A percentile compares a stretch with the other conserved stretches of the same genome.
phyloP scores from a whole-genome alignment of 2,113 vertebrate genomes.

The Sander lucioperca region DNA sequence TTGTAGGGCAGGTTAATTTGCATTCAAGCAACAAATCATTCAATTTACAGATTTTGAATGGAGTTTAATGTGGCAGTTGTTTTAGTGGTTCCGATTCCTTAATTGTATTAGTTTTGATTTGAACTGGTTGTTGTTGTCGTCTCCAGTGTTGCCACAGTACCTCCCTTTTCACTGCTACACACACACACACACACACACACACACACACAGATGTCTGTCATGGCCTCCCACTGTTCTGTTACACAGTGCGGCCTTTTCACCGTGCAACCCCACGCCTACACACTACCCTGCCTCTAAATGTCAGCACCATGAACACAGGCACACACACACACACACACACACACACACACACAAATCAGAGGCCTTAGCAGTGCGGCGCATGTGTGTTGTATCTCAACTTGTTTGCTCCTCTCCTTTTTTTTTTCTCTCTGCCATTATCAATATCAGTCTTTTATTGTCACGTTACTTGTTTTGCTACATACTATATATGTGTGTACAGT shows the following conservation, averaged over 20 bases:
- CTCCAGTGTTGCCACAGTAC: neutral
- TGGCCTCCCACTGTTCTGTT: slow-evolving; percentile 64
- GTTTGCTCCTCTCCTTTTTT: neutral
- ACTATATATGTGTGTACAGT: neutral
- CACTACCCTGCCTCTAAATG: slow-evolving; percentile 67
- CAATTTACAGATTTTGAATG: neutral
- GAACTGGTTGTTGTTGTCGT: neutral
- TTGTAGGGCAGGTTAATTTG: neutral
- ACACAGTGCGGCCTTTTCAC: slow-evolving; percentile 74
- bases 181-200: neutral
- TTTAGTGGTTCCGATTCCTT: neutral
- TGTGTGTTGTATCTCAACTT: neutral
- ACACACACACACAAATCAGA: slow-evolving; percentile 1
- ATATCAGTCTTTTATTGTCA: neutral
- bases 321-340: neutral
- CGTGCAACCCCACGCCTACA: slow-evolving; percentile 63
- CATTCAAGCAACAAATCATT: neutral
- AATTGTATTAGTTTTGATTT: neutral
- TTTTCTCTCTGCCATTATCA: neutral
- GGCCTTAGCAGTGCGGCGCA: neutral
- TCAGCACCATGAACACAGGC: slow-evolving; percentile 43
- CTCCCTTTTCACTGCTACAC: neutral
- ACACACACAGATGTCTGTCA: slow-evolving; percentile 56
- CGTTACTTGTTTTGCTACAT: too few relatives aligned
- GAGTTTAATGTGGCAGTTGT: neutral